phyloP scores from a whole-genome alignment of 1,140 invertebrate genomes.

The Leptonema lineaticorne region DNA sequence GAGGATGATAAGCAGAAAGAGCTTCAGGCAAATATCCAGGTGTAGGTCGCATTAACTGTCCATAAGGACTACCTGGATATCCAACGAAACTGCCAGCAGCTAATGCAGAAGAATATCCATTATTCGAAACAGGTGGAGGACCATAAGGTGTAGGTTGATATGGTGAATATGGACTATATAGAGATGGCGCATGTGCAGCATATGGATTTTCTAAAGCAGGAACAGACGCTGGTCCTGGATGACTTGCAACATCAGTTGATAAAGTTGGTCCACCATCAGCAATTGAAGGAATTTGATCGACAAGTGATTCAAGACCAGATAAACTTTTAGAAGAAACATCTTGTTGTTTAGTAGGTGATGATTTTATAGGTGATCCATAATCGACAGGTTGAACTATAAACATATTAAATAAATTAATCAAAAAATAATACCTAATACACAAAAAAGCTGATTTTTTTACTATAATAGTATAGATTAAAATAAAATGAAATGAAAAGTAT shows the following conservation, averaged over 20 bases:
- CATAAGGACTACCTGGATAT: conserved; percentile 52
- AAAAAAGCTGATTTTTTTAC: too few species aligned
- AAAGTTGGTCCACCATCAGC: conserved; percentile 58
- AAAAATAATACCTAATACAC: too few species aligned
- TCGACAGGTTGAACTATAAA: conserved; percentile 46
- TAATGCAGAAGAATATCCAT: conserved; percentile 41
- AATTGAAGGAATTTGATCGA: conserved; percentile 89
- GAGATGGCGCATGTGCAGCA: conserved; percentile 41
- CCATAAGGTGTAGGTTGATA: conserved; percentile 40
- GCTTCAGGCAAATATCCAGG: conserved; percentile 54
- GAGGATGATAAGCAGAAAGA: conserved; percentile 45
- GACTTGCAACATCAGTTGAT: conserved; percentile 32
- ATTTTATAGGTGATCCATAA: conserved; percentile 48
- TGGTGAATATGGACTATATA: conserved; percentile 40
- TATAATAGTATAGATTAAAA: too few species aligned
- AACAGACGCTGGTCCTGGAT: conserved; percentile 37
- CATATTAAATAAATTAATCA: too few species aligned
- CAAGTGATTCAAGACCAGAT: conserved; percentile 84
- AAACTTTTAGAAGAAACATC: conserved; percentile 84
- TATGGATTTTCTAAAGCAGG: conserved; percentile 46
- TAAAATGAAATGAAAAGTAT: neutral
- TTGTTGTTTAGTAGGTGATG: conserved; percentile 51
- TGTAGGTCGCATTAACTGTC: conserved; percentile 53
- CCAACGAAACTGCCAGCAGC: conserved; percentile 53
- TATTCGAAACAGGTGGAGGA: conserved; percentile 39